Evolutionary conservation across 2,797 vertebrate genomes (phyloP), one percentile per base, ranked within the genome.

Genomic region (Epinephelus coioides): DNA sequence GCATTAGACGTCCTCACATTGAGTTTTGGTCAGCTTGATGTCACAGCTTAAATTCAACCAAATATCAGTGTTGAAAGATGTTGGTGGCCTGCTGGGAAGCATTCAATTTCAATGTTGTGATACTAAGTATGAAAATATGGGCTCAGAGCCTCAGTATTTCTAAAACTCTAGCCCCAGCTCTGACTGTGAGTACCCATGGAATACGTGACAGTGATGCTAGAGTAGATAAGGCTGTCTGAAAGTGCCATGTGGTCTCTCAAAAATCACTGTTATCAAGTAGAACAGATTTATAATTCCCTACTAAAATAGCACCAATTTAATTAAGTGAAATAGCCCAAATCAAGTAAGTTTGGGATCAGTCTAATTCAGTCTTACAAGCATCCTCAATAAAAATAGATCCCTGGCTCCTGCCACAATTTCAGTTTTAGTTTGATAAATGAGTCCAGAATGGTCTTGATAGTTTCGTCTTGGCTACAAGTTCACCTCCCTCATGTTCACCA

Each of bases 401-500:
- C 3, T 10, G 8, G 38, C 7, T 62, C 43, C 30, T 23, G 50
- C 47, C 23, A 18, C 54, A 38, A 40, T 27, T 44, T 2, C 23
- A 63, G 44, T 40, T 60, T 25, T 14, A 27, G 19, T 38, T 51
- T 65, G 25, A 73, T 67, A 2, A 65, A 47, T 65, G 3, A 70
- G 53, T 55, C 51, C 46, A 4, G 9, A 49, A 9, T 25, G 30
- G 50, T 67, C 54, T 55, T 6, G 17, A 25, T 57, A 13, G 30
- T 62, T 73, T 21, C 0, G 1, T 56, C 59, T 27, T 30, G 14
- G 49, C 66, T 57, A 3, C 4, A 5, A 46, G 18, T 60, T 23
- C 21, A 64, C 51, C 17, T 7, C 61, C 60, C 14, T 76, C 17
- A 2, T 38, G 30, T 67, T 81, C 57, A 47, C 53, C 69, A 13